These are phyloP conservation scores for Standfussiana lucernea DNA, from an alignment of 2,888 invertebrate genomes.

Conservation along the genomic window DNA sequence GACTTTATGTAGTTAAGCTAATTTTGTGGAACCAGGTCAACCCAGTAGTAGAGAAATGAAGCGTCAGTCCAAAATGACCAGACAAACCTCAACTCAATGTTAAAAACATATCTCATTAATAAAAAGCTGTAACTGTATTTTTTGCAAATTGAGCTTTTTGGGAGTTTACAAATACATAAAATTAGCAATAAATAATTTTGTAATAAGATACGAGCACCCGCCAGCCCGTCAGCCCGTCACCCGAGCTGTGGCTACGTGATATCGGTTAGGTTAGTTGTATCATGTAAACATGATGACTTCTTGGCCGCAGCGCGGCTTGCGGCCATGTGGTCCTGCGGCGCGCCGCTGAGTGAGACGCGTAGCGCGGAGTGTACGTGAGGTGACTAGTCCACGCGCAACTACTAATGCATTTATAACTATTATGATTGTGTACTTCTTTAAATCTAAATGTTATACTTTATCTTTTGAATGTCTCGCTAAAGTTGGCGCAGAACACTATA, in stretches of 20 bases:
- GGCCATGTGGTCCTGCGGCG: neutral
- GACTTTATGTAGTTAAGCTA: slow-evolving; percentile 26
- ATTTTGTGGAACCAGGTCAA: slow-evolving; percentile 34
- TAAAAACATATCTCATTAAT: slow-evolving; percentile 28
- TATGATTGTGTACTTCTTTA: slow-evolving; percentile 53
- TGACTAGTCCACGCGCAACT: slow-evolving; percentile 59
- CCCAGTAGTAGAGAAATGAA: slow-evolving; percentile 6
- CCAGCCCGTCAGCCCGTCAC: neutral
- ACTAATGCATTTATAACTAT: slow-evolving; percentile 65
- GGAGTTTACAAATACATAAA: slow-evolving; percentile 20
- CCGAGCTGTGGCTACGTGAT: neutral
- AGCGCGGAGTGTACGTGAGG: neutral
- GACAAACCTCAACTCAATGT: slow-evolving; percentile 13
- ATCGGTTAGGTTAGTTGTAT: neutral
- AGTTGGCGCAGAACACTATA: slow-evolving; percentile 23
- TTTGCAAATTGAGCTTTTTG: slow-evolving; percentile 54
- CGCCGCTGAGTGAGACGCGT: neutral
- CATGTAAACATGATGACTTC: neutral
- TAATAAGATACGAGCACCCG: slow-evolving; percentile 10
- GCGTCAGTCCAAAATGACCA: neutral
- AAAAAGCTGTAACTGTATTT: slow-evolving; percentile 1
- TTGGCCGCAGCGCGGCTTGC: neutral
- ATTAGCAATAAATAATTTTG: slow-evolving; percentile 44
- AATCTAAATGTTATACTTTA: slow-evolving; percentile 57
- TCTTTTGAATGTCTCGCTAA: slow-evolving; percentile 42